Base-by-base conservation (phyloP, 2,888 invertebrate species). In the Nephrocerus scutellatus region DNA sequence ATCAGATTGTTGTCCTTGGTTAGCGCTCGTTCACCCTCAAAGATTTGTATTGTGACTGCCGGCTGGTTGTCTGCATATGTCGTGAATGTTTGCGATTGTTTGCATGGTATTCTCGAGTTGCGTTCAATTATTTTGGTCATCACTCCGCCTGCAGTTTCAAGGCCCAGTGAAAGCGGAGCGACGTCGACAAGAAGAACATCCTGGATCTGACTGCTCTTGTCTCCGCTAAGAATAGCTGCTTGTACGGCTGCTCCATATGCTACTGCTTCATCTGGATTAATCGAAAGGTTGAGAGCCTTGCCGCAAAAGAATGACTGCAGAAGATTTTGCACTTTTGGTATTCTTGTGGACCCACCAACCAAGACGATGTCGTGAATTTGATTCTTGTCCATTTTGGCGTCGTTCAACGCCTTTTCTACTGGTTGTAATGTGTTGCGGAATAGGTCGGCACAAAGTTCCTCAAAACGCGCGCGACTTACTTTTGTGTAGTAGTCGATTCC, bases 1-100 rank as follows among this genome's bases (percentile, higher is more conserved):
- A 97, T 76, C 29, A 90, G 73, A 66, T 95, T 89, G 74, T 93
- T 93, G 67, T 91, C 91, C 60, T 84, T 88, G 49, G 91, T 91
- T 88, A 92, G 84, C 29, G 89, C 87, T 23, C 87, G 72, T 66
- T 85, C 84, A 20, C 84, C 84, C 61, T 86, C 82, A 59, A 75
- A 80, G 12, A 82, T 82, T 61, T 82, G 80, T 43, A 84, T 77
- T 16, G 77, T 77, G 29, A 84, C 84, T 1, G 76, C 82, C 1
- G 82, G 74, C 63, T 88, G 87, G 67, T 86, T 87, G 70, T 88
- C 87, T 0, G 82, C 70, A 59, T 82, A 86, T 1, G 87, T 88
- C 28, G 85, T 81, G 69, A 87, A 88, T 2, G 76, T 79, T 60
- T 82, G 77, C 0, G 76, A 72, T 60, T 82, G 80, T 56, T 80